phyloP scores from a whole-genome alignment of 2,888 invertebrate genomes.

The Esperia sulphurella region DNA sequence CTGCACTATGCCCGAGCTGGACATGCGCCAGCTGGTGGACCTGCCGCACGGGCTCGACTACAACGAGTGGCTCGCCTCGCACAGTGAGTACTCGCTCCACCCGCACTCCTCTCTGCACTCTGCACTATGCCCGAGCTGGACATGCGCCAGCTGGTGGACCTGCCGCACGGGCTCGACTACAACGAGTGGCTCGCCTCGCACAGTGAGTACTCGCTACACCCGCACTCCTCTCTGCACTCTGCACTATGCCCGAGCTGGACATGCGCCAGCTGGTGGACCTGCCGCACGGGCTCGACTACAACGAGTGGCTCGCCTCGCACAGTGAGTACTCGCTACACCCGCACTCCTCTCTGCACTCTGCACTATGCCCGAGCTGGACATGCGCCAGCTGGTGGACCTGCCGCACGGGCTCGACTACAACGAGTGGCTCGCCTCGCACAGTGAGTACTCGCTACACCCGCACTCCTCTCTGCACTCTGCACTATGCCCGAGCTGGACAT shows the following conservation, averaged over 20 bases:
- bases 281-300: slow-evolving; percentile 97
- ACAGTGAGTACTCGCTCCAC: slow-evolving; percentile 82
- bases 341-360: too few species aligned
- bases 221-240: too few species aligned
- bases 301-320: slow-evolving; percentile 79
- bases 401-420: slow-evolving; percentile 98
- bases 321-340: too few species aligned
- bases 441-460: too few species aligned
- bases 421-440: slow-evolving; percentile 72
- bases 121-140: slow-evolving; percentile 97
- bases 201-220: slow-evolving; percentile 78
- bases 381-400: slow-evolving; percentile 95
- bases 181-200: slow-evolving; percentile 99
- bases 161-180: slow-evolving; percentile 97
- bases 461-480: too few species aligned
- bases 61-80: slow-evolving; percentile 99
- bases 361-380: slow-evolving; percentile 96
- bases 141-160: slow-evolving; percentile 94
- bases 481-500: slow-evolving; percentile 97
- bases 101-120: too few species aligned
- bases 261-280: slow-evolving; percentile 95
- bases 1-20: slow-evolving; percentile 96
- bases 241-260: slow-evolving; percentile 96
- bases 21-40: slow-evolving; percentile 95
- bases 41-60: slow-evolving; percentile 97